A percentile compares a stretch with the other conserved stretches of the same genome.
Evolutionary conservation across 2,888 invertebrate genomes (phyloP).

Genomic region (Clostera curtula): DNA sequence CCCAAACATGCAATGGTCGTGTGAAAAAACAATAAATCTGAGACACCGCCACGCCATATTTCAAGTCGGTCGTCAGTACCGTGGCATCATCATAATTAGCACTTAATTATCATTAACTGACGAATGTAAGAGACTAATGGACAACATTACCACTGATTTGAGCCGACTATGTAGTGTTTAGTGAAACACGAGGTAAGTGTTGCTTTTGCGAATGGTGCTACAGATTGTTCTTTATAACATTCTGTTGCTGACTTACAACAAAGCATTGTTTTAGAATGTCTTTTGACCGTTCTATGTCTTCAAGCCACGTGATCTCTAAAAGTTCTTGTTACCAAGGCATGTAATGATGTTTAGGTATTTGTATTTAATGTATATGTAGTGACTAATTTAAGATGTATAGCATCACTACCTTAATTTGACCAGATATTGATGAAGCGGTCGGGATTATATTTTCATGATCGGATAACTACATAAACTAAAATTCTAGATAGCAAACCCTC

Average conservation of each 20-base stretch:
- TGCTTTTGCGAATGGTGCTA: not conserved
- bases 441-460: too few species aligned
- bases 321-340: too few species aligned
- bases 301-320: not conserved
- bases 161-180: constrained; percentile 10
- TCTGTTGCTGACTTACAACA: too few species aligned
- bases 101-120: constrained; percentile 44
- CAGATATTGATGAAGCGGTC: too few species aligned
- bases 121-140: constrained; percentile 36
- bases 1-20: constrained; percentile 11
- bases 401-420: too few species aligned
- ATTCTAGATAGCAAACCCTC: too few species aligned
- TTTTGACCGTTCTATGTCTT: not conserved
- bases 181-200: not conserved
- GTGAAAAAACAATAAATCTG: constrained; percentile 19
- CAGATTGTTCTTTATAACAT: not conserved
- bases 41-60: constrained; percentile 16
- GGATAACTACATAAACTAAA: too few species aligned
- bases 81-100: constrained; percentile 39
- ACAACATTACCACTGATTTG: constrained; percentile 31
- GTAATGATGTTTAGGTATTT: too few species aligned
- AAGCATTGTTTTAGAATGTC: too few species aligned
- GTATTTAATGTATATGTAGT: too few species aligned
- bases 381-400: too few species aligned
- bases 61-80: constrained; percentile 26